These are phyloP conservation scores for Gnathonemus echidnorhynchus DNA, from an alignment of 2,113 vertebrate genomes.

Conservation along the genomic window DNA sequence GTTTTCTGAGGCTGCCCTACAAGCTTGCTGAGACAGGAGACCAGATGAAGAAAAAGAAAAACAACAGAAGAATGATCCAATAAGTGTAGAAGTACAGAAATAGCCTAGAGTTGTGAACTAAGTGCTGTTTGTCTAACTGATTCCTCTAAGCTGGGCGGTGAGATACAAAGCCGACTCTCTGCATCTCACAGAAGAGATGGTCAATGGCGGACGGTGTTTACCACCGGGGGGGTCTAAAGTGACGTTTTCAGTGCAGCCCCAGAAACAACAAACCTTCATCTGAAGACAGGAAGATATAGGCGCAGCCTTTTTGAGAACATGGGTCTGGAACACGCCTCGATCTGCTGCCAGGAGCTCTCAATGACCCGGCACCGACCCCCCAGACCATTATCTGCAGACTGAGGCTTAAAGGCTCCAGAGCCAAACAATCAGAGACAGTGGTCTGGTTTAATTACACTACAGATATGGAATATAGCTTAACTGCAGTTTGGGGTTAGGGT, in stretches of 20 bases:
- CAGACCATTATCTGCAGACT: not conserved
- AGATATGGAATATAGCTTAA: slow-evolving; percentile 15
- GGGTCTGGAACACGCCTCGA: not conserved
- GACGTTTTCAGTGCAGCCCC: not conserved
- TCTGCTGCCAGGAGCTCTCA: not conserved
- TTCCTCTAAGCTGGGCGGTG: not conserved
- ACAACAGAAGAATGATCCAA: not conserved
- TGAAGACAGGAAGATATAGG: not conserved
- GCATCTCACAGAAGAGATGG: not conserved
- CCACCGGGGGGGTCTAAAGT: not conserved
- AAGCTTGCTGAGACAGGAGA: not conserved
- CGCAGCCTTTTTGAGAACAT: not conserved
- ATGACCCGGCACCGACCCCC: not conserved
- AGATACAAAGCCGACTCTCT: not conserved
- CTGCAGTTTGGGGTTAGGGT: not conserved
- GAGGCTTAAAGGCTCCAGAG: not conserved
- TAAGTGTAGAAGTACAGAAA: not conserved
- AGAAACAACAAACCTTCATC: not conserved
- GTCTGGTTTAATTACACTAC: not conserved
- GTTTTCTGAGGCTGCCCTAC: not conserved
- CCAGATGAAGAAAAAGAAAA: not conserved
- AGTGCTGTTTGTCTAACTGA: not conserved
- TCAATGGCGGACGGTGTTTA: not conserved
- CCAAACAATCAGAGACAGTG: not conserved
- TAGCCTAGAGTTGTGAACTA: not conserved